Evolutionary conservation across 2,888 invertebrate genomes (phyloP), one percentile per base, ranked within the genome.

Genomic region (Periphyllus acericola): DNA sequence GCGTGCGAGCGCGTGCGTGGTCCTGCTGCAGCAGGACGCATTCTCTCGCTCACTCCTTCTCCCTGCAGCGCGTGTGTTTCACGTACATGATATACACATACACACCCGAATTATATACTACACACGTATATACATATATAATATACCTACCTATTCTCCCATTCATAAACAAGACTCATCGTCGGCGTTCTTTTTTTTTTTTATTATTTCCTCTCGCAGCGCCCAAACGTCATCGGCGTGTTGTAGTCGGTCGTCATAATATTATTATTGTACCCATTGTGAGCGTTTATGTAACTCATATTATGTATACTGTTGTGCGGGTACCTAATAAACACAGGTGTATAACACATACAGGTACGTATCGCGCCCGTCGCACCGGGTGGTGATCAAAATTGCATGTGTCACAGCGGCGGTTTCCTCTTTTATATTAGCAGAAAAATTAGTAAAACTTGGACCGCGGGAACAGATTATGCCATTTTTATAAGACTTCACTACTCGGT

Each of bases 151-250:
- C 19, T 32, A 32, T 25, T 81, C 32, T 21, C 25, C 81, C 81
- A 81, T 81, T 81, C 81, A 81, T 81, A 68, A 81, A 81, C 46
- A 46, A 66, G 21, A n/a, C 21, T 81, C 81, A 3, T 40, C 60
- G 79, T 4, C 79, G 79, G n/a, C 21, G 80, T 19, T 40, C 17
- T n/a, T 11, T 68, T 68, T 68, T 68, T n/a, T 11, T 68, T 68
- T 68, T 68, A 60, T 60, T n/a, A 29, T n/a, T 68, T n/a, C 29
- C 25, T 68, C 25, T 60, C 29, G 1, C 60, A 3, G 21, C 60
- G 66, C 60, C 36, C 34, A n/a, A 80, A 80, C 21, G 29, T 66
- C 80, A 60, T 66, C 80, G 34, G 4, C 21, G 36, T 36, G 25
- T 14, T n/a, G 32, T 60, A 60, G 60, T 25, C 3, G 78, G 78